These are phyloP conservation scores for Onthophagus taurus DNA, from an alignment of 1,140 invertebrate genomes.

Conservation along the genomic window DNA sequence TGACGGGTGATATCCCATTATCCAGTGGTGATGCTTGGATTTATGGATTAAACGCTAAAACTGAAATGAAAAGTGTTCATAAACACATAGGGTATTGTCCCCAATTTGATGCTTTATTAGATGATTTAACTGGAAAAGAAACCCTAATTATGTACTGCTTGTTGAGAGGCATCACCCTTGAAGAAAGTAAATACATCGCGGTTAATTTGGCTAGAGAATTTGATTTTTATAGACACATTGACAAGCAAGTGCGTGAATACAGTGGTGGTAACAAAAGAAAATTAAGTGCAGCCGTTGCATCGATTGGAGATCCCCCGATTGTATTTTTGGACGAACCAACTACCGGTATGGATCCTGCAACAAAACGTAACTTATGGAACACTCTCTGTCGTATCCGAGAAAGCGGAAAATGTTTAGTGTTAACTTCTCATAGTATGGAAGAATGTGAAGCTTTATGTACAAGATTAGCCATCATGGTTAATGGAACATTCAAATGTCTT, in stretches of 20 bases:
- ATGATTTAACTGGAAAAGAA: slow-evolving; percentile 68
- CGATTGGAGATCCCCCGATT: slow-evolving; percentile 77
- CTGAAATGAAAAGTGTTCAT: slow-evolving; percentile 45
- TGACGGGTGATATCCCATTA: slow-evolving; percentile 67
- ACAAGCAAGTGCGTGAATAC: slow-evolving; percentile 49
- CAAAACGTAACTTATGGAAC: slow-evolving; percentile 37
- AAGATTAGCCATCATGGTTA: slow-evolving; percentile 77
- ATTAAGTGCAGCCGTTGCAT: slow-evolving; percentile 81
- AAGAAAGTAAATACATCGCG: slow-evolving; percentile 33
- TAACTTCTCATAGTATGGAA: slow-evolving; percentile 77
- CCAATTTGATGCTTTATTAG: slow-evolving; percentile 72
- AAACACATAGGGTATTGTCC: slow-evolving; percentile 62
- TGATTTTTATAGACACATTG: slow-evolving; percentile 42
- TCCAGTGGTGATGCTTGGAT: slow-evolving; percentile 26
- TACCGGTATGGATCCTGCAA: slow-evolving; percentile 40
- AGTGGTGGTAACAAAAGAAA: slow-evolving; percentile 93
- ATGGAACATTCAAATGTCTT: slow-evolving; percentile 63
- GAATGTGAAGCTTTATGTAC: slow-evolving; percentile 82
- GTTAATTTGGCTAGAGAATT: slow-evolving; percentile 36
- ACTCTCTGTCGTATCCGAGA: slow-evolving; percentile 50
- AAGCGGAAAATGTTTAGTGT: slow-evolving; percentile 57
- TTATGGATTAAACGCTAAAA: slow-evolving; percentile 40
- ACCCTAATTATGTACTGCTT: slow-evolving; percentile 63
- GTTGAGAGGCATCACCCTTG: slow-evolving; percentile 55
- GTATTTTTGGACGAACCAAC: slow-evolving; percentile 81